Base-by-base conservation (phyloP, 2,797 vertebrate genomes). In the Chaunax sp. region DNA sequence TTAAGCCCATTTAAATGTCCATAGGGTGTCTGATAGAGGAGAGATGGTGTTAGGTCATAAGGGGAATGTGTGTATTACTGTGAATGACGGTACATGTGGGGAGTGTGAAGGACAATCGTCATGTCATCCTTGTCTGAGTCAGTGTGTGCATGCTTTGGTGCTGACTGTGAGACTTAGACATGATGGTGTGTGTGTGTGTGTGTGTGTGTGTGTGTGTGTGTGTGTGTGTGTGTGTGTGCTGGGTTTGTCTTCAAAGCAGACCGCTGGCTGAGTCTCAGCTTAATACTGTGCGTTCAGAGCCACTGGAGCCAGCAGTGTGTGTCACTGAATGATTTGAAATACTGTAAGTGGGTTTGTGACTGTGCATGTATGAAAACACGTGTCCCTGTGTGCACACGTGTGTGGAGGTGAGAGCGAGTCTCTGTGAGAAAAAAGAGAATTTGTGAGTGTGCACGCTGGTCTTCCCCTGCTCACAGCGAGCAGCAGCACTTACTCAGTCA, bases 1-100 rank as follows among this genome's bases (percentile, higher is more conserved):
- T 80, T 84, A 85, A 89, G 69, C 70, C 59, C 72, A 72, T 81
- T 76, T 76, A 54, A 79, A 86, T 78, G 74, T 72, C 68, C 60
- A 51, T 26, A n/a, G 55, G 54, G 55, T 59, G 64, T 72, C 64
- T 79, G 72, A 72, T 30, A 20, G 40, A 49, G 47, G 53, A 40
- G 54, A 15, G 40, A n/a, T 3, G 10, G 23, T 41, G 66, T 51
- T 45, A 56, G 68, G 69, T 41, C 52, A 45, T 55, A 30, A 69
- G 55, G 50, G 23, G 57, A 20, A 43, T 22, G 54, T 58, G 54
- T 63, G 53, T 50, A 14, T 55, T 35, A 30, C 26, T 19, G 50
- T 44, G 43, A 50, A 35, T 77, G 63, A 19, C 41, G 53, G 64
- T 8, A 38, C 60, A 43, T 65, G 55, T 8, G 14, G 68, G 18